Base-by-base conservation (phyloP, 2,113 vertebrate genomes). In the Pimephales promelas region DNA sequence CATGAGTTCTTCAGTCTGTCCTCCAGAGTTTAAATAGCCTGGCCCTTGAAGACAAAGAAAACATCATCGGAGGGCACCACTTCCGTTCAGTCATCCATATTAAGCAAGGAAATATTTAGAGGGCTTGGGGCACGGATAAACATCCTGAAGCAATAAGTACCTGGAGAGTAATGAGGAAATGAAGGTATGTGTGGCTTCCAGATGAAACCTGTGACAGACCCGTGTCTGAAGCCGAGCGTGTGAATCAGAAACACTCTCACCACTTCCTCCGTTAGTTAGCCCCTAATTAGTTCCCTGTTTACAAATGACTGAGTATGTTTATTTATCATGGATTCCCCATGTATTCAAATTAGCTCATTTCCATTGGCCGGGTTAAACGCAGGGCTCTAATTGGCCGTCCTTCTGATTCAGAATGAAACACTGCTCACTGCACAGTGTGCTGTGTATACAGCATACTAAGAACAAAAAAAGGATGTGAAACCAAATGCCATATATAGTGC, bases 71-170 rank as follows among this genome's bases (percentile, higher is more conserved):
- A 77, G 34, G 49, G 54, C 31, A 77, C 20, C 74, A 10, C 59
- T 57, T 59, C 31, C 34, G 7, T 5, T 43, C 54, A 18, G 22
- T 77, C 54, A 24, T 77, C 52, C 73, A 77, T 11, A 59, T 77
- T 57, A 59, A 59, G 20, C 20, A 24, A 24, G 54, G 54, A 24
- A 77, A 59, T 40, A 76, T 77, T 77, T 77, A 6, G 31, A 8
- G 52, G 57, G 34, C 16, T 56, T n/a, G 34, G 0, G n/a, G 52
- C 1, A 22, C 11, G 3, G 22, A 57, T 59, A 59, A 40, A 77
- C 74, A 77, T 77, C 74, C 74, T 40, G 11, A 77, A 77, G 74
- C 54, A 34, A 56, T 59, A 77, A 36, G 73, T 77, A 77, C 74
- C 52, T 57, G 74, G 54, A 59, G 22, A 77, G 31, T 59, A 59